Evolutionary conservation across 2,113 vertebrate genomes (phyloP).

Genomic region (Myrmophylax atrothorax): DNA sequence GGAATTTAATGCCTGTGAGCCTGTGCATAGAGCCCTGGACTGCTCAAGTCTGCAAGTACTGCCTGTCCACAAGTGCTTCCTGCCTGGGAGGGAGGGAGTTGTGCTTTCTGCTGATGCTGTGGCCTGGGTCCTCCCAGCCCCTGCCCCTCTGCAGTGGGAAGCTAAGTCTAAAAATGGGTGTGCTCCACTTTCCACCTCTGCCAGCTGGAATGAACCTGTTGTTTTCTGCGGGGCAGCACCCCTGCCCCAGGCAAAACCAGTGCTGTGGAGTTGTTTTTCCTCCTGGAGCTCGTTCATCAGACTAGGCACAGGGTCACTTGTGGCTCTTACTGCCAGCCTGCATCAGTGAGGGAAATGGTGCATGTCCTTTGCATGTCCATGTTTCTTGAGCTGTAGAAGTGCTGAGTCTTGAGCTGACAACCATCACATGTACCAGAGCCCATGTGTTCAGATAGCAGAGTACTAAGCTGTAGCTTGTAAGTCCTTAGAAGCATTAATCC

Average conservation of each 20-base stretch:
- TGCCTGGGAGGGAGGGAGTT: not conserved
- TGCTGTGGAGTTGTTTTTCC: accelerated
- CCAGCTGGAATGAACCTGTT: accelerated
- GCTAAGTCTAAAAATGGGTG: accelerated
- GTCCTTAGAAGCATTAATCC: conserved; percentile 47
- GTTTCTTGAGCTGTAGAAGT: not conserved
- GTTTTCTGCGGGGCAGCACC: not conserved
- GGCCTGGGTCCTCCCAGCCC: accelerated
- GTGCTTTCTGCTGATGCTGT: not conserved
- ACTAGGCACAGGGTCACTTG: too few relatives aligned
- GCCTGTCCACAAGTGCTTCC: too few relatives aligned
- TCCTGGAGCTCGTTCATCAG: not conserved
- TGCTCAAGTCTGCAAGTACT: accelerated
- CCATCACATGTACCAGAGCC: not conserved
- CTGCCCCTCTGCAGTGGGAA: not conserved
- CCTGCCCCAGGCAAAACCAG: not conserved
- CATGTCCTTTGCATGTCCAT: not conserved
- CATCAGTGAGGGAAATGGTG: not conserved
- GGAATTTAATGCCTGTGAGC: not conserved
- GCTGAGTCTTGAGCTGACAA: not conserved
- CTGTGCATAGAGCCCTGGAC: not conserved
- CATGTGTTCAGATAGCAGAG: conserved; percentile 13
- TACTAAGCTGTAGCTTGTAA: conserved; percentile 37
- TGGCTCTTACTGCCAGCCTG: not conserved
- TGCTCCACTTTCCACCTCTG: not conserved